Conservation (phyloP, 2,113 vertebrate species). For the Otolemur garnettii region DNA sequence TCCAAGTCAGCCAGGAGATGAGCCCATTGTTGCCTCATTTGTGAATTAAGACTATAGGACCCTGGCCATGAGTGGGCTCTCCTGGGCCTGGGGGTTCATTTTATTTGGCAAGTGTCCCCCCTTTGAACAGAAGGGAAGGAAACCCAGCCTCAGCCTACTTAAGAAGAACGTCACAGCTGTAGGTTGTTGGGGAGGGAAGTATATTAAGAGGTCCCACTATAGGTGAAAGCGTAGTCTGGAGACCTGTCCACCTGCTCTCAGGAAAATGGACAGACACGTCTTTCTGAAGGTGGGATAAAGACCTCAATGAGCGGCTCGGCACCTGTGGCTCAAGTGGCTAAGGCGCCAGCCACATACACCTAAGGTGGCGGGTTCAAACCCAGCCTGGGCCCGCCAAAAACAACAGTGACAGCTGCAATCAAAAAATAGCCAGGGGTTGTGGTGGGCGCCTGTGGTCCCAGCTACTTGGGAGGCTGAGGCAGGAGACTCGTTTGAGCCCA, state of each 20-base stretch:
- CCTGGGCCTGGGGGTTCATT: neutral
- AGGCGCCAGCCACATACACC: too few species aligned
- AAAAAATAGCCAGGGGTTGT: too few species aligned
- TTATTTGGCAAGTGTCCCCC: neutral
- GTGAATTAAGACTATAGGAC: neutral
- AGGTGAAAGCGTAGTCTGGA: fast-evolving
- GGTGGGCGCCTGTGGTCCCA: too few species aligned
- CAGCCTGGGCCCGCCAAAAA: too few species aligned
- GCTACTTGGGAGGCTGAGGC: too few species aligned
- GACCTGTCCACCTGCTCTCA: neutral
- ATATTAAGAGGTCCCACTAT: neutral
- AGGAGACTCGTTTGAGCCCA: too few species aligned
- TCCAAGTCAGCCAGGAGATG: fast-evolving
- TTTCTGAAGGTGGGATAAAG: neutral
- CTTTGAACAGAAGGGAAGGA: neutral
- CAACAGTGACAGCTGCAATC: too few species aligned
- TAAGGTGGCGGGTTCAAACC: too few species aligned
- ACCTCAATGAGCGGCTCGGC: fast-evolving
- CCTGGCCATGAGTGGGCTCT: neutral
- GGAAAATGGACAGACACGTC: neutral
- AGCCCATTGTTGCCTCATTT: neutral
- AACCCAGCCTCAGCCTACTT: neutral
- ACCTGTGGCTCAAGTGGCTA: too few species aligned
- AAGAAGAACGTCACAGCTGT: neutral
- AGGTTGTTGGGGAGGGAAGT: neutral